Conservation (phyloP, 2,113 vertebrate genomes). For the Stegostoma tigrinum region DNA sequence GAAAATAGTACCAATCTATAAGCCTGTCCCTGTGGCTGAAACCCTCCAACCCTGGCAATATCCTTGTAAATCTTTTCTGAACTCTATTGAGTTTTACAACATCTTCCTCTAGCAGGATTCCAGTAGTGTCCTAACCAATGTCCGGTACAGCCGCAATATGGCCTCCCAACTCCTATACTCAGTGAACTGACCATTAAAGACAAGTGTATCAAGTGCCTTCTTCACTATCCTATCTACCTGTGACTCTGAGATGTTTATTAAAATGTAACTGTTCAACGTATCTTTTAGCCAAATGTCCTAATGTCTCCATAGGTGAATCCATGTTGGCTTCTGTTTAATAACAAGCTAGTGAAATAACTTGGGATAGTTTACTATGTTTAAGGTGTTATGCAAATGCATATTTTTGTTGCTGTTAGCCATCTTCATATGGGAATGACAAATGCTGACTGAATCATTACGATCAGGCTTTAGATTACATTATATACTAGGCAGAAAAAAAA, state of each 20-base stretch:
- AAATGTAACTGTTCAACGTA: background rate
- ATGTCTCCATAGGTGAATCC: background rate
- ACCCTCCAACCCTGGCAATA: no score
- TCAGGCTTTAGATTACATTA: background rate
- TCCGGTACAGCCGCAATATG: no score
- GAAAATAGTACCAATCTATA: no score
- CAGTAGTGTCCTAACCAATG: no score
- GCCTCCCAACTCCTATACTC: no score
- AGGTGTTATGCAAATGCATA: background rate
- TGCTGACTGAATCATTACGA: background rate
- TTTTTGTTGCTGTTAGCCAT: background rate
- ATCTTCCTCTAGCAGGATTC: no score
- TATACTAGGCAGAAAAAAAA: background rate
- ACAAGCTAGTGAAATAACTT: background rate
- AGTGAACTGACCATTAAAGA: no score
- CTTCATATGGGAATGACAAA: background rate
- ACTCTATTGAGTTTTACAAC: no score
- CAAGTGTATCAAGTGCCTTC: no score
- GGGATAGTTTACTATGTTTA: background rate
- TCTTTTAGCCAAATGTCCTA: background rate
- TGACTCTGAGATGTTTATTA: background rate
- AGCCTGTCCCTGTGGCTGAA: no score
- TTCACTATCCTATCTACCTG: no score
- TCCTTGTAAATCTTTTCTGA: no score
- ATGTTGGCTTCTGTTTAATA: background rate